These are phyloP conservation scores for Xiphophorus birchmanni DNA, from an alignment of 2,797 vertebrate species.

Conservation along the genomic window DNA sequence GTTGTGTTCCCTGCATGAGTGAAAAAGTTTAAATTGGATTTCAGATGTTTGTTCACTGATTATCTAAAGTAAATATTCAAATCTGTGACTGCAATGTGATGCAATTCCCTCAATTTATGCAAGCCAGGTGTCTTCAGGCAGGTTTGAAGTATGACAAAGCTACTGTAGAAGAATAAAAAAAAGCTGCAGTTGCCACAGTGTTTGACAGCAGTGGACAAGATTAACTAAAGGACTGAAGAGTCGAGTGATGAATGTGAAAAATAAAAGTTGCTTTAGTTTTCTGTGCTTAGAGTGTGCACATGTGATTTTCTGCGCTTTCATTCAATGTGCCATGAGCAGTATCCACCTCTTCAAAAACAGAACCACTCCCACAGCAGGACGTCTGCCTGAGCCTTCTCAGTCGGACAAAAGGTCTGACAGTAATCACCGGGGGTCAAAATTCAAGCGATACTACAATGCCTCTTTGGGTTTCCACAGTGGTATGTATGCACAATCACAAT, in stretches of 20 bases:
- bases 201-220: constrained; percentile 52
- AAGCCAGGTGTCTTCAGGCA: constrained; percentile 35
- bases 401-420: constrained; percentile 71
- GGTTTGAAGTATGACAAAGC: constrained; percentile 59
- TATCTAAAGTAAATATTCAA: background rate
- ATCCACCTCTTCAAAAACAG: constrained; percentile 44
- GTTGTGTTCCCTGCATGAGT: background rate
- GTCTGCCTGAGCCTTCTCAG: constrained; percentile 49
- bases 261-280: constrained; percentile 58
- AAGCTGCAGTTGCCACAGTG: constrained; percentile 36
- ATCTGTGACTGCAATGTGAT: background rate
- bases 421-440: constrained; percentile 75
- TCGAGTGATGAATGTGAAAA: constrained; percentile 47
- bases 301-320: constrained; percentile 32
- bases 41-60: constrained; percentile 14
- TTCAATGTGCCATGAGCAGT: constrained; percentile 53
- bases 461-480: constrained; percentile 46
- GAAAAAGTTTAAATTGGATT: background rate
- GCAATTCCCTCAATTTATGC: background rate
- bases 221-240: constrained; percentile 25
- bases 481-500: constrained; percentile 24
- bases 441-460: constrained; percentile 66
- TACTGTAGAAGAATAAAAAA: constrained; percentile 44
- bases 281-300: constrained; percentile 32
- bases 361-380: constrained; percentile 50